Percentiles rank a stretch among this genome's conserved stretches.
These are phyloP conservation scores for Parascotia fuliginaria DNA, from an alignment of 2,888 invertebrate genomes.

Conservation along the genomic window DNA sequence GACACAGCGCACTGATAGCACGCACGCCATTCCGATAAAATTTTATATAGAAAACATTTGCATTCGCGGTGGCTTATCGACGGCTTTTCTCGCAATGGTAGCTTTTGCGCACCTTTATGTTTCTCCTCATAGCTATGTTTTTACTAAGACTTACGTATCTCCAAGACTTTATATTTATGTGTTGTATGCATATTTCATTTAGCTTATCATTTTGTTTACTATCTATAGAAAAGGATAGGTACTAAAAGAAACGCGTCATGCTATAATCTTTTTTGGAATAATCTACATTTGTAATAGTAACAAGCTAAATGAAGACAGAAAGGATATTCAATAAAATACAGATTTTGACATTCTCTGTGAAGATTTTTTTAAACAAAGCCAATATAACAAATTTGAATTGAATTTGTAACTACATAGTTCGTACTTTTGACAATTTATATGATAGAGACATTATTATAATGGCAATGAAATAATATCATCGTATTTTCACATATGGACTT, in stretches of 20 bases:
- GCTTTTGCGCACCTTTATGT: constrained; percentile 58
- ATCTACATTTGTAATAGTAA: no score
- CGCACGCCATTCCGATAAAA: constrained; percentile 64
- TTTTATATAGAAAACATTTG: constrained; percentile 73
- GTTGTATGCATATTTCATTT: constrained; percentile 20
- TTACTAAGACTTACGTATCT: constrained; percentile 24
- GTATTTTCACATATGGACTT: no score
- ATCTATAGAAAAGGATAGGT: background rate
- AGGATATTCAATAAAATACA: no score
- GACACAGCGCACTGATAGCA: constrained; percentile 56
- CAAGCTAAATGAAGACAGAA: no score
- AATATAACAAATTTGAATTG: no score
- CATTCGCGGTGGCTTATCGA: constrained; percentile 70
- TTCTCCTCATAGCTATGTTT: constrained; percentile 36
- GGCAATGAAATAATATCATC: no score
- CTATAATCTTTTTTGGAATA: background rate
- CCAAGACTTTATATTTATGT: constrained; percentile 12
- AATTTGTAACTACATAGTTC: no score
- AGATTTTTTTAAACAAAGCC: no score
- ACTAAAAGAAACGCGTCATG: background rate
- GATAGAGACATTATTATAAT: no score
- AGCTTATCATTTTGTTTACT: constrained; percentile 7
- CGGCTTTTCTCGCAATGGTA: constrained; percentile 50
- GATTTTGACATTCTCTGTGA: no score
- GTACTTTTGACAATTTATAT: no score